Conservation (phyloP, 2,888 invertebrate genomes). For the Marronus borbonicus region DNA sequence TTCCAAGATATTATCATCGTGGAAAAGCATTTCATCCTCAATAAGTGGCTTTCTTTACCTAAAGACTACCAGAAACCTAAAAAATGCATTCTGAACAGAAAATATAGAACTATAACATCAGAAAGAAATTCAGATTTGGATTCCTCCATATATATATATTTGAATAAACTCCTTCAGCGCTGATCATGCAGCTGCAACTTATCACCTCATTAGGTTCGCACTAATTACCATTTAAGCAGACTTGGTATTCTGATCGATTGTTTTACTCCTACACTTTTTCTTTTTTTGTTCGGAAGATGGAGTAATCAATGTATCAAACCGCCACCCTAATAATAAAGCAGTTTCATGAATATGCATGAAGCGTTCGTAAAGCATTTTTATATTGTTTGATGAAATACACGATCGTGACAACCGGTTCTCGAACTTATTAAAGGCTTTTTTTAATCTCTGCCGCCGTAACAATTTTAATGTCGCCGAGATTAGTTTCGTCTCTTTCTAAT, state of each 20-base stretch:
- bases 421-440: conserved; percentile 44
- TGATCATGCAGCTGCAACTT: background rate
- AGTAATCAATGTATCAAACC: conserved; percentile 5
- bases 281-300: background rate
- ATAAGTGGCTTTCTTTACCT: no score
- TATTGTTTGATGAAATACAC: conserved; percentile 50
- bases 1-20: no score
- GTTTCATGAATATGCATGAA: conserved; percentile 41
- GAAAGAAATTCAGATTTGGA: no score
- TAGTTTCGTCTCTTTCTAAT: conserved; percentile 58
- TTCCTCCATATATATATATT: no score
- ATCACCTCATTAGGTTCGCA: background rate
- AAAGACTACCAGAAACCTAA: no score
- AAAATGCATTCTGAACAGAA: no score
- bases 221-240: background rate
- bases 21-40: no score
- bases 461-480: conserved; percentile 53
- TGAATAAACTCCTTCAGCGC: background rate
- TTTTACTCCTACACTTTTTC: no score
- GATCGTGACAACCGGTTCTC: conserved; percentile 58
- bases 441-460: conserved; percentile 47
- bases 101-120: no score
- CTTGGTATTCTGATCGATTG: background rate
- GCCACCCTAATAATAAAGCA: background rate
- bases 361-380: conserved; percentile 40